Evolutionary conservation across 2,888 invertebrate genomes (phyloP).

Genomic region (Megaustenia siamemsis): DNA sequence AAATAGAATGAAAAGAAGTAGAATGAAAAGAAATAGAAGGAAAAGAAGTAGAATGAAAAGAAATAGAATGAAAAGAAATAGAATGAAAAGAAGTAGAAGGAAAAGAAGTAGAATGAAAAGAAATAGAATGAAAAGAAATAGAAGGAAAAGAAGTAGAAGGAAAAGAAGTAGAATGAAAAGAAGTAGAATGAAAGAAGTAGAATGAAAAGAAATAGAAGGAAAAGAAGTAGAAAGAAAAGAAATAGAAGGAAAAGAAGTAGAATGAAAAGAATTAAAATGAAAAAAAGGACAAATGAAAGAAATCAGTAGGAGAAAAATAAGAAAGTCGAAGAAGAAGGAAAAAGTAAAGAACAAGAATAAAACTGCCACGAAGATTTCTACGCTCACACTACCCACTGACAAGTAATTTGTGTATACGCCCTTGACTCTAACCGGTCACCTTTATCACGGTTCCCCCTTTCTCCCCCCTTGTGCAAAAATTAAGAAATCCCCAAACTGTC

Average conservation of each 20-base stretch:
- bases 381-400: no score
- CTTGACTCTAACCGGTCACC: no score
- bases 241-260: background rate
- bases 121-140: background rate
- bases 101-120: background rate
- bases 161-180: background rate
- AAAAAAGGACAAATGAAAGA: no score
- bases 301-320: background rate
- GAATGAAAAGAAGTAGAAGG: constrained; percentile 17
- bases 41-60: constrained; percentile 13
- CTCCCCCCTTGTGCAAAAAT: no score
- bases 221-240: background rate
- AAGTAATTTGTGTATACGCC: no score
- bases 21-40: constrained; percentile 2
- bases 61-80: constrained; percentile 1
- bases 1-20: constrained; percentile 28
- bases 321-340: background rate
- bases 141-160: background rate
- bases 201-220: background rate
- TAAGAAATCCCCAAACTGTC: no score
- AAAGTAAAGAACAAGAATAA: no score
- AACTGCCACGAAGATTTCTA: no score
- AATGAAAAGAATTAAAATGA: no score
- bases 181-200: background rate
- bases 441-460: no score